A percentile compares a stretch with the other conserved stretches of the same genome.
Evolutionary conservation across 2,797 vertebrate species (phyloP).

Genomic region (Anguilla pacifica): DNA sequence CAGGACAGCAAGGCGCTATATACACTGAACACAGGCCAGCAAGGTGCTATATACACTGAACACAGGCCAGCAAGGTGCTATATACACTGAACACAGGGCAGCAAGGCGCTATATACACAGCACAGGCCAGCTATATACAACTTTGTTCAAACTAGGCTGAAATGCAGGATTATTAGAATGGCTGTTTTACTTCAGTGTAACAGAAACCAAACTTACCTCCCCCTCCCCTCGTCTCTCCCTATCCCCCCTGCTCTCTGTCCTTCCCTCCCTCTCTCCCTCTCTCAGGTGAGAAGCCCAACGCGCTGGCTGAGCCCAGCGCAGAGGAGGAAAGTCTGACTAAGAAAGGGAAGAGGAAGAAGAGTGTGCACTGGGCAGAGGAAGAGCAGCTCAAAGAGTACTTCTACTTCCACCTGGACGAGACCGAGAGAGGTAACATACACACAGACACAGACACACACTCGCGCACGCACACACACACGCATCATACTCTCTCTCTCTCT

Average conservation of each 20-base stretch:
- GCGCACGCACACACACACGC: neutral
- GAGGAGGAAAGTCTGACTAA: constrained; percentile 79
- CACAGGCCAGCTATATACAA: neutral
- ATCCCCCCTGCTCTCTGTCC: neutral
- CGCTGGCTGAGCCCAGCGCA: constrained; percentile 79
- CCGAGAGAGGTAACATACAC: constrained; percentile 80
- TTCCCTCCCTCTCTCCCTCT: neutral
- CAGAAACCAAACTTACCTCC: neutral
- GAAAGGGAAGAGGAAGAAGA: constrained; percentile 91
- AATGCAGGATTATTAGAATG: no score
- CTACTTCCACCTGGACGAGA: constrained; percentile 93
- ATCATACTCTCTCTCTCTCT: neutral
- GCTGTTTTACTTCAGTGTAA: neutral
- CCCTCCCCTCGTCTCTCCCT: neutral
- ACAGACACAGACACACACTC: neutral
- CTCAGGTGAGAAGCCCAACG: constrained; percentile 69
- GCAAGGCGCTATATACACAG: no score
- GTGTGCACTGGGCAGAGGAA: constrained; percentile 89
- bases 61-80: no score
- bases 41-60: neutral
- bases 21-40: neutral
- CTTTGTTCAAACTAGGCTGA: neutral
- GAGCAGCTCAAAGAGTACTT: constrained; percentile 87
- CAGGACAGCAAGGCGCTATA: constrained; percentile 74
- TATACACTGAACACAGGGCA: no score